Percentiles rank a stretch among this genome's conserved stretches.
phyloP scores from a whole-genome alignment of 2,797 vertebrate species.

The Takifugu ocellatus region DNA sequence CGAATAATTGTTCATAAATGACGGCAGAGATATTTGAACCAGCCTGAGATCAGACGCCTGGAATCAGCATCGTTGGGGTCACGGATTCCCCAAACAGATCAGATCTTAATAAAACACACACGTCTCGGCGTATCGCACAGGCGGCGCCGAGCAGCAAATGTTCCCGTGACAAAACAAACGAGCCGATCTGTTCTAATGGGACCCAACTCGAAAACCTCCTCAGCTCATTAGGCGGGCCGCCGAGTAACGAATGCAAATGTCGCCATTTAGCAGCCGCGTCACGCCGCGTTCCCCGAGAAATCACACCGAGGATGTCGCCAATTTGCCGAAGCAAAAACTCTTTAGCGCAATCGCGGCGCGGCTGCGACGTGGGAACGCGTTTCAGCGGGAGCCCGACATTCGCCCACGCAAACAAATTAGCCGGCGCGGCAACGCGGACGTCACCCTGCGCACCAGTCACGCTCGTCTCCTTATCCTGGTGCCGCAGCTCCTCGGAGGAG shows the following conservation, averaged over 20 bases:
- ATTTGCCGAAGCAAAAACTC: conserved; percentile 12
- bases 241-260: conserved; percentile 23
- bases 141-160: conserved; percentile 1
- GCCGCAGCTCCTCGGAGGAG: conserved; percentile 26
- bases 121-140: neutral
- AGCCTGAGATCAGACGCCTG: no score
- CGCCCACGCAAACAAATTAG: neutral
- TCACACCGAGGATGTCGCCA: conserved; percentile 4
- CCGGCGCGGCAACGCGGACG: conserved; percentile 9
- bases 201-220: conserved; percentile 14
- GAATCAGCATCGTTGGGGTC: neutral
- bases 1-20: no score
- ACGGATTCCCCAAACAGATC: no score
- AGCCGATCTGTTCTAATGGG: conserved; percentile 5
- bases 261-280: conserved; percentile 2
- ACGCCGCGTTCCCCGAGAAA: conserved; percentile 8
- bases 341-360: conserved; percentile 6
- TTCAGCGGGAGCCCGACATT: neutral
- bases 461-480: conserved; percentile 29
- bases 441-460: neutral
- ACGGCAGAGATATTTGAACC: no score
- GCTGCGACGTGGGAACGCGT: neutral
- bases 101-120: no score
- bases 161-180: conserved; percentile 8
- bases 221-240: conserved; percentile 8